Percentiles rank a stretch among this genome's conserved stretches.
phyloP scores from a whole-genome alignment of 2,113 vertebrate species.

The Crypturellus undulatus region DNA sequence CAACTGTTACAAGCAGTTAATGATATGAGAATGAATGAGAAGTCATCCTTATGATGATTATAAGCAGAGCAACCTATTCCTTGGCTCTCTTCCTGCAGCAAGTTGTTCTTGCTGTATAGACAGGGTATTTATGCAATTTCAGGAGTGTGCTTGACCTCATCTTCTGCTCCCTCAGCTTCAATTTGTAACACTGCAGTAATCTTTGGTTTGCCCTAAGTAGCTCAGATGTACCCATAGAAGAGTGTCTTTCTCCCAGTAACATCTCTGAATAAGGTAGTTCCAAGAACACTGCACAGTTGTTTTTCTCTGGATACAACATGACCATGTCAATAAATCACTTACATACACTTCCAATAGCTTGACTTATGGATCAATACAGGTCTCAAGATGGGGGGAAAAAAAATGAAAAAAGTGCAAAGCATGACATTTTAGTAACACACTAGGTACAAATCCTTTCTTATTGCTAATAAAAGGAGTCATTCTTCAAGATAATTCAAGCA shows the following conservation, averaged over 20 bases:
- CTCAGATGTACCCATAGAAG: background rate
- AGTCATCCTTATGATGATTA: background rate
- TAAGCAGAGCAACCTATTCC: background rate
- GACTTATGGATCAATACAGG: fast-evolving
- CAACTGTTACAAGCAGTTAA: background rate
- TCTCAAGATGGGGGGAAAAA: background rate
- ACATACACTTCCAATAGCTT: background rate
- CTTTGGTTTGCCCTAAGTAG: background rate
- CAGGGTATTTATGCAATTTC: fast-evolving
- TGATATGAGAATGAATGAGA: background rate
- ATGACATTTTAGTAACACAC: background rate
- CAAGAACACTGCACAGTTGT: background rate
- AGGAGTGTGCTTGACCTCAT: background rate
- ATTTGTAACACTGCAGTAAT: background rate
- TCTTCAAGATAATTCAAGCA: background rate
- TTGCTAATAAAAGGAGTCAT: background rate
- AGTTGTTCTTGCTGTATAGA: background rate
- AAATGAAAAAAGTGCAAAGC: background rate
- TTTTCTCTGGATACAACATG: background rate
- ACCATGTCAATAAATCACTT: background rate
- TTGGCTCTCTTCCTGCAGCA: fast-evolving
- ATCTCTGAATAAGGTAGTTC: background rate
- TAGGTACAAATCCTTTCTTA: background rate
- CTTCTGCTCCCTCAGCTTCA: background rate
- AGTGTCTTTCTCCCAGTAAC: background rate